Conservation (phyloP, 2,113 vertebrate species). For the Hippocampus guttulatus region DNA sequence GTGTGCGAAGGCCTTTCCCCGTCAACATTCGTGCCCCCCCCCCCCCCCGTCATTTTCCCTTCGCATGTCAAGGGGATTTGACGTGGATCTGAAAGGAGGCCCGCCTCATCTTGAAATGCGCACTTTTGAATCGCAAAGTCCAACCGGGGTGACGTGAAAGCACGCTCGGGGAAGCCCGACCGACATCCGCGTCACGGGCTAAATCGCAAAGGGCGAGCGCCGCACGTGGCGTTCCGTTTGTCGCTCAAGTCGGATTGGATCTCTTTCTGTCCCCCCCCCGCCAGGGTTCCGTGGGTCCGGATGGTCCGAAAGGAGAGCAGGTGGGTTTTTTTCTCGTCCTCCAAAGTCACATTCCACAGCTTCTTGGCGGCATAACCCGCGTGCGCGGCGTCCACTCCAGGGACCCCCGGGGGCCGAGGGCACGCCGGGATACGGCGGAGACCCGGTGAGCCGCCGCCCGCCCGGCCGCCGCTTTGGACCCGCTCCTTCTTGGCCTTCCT, state of each 20-base stretch:
- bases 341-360: not conserved
- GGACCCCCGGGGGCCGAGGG: slow-evolving; percentile 85
- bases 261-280: not conserved
- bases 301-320: slow-evolving; percentile 86
- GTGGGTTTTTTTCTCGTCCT: slow-evolving; percentile 60
- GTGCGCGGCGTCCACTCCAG: slow-evolving; percentile 61
- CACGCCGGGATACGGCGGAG: slow-evolving; percentile 80
- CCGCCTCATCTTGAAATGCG: no score
- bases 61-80: no score
- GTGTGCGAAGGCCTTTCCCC: no score
- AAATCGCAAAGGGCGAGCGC: no score
- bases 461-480: not conserved
- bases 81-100: no score
- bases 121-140: no score
- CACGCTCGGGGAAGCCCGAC: no score
- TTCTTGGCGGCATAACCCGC: not conserved
- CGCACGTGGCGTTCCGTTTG: no score
- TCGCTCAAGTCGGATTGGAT: not conserved
- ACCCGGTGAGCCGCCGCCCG: slow-evolving; percentile 73
- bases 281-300: slow-evolving; percentile 83
- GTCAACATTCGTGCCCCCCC: no score
- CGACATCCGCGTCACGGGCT: no score
- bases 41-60: no score
- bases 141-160: no score
- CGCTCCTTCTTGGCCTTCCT: not conserved